These are phyloP conservation scores for Ditula angustiorana DNA, from an alignment of 2,888 invertebrate genomes.

Conservation along the genomic window DNA sequence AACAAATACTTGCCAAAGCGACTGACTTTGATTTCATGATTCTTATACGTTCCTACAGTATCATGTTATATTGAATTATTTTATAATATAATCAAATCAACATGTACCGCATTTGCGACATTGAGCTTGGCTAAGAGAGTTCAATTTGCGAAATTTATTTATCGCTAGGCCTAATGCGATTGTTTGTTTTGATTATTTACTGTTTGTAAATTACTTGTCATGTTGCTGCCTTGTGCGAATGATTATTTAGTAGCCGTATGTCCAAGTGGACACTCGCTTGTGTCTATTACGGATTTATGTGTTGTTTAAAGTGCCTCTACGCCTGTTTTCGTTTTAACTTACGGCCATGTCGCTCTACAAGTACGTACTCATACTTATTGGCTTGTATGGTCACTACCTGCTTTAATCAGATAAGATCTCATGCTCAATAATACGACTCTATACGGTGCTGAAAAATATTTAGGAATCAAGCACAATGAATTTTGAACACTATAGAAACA, in stretches of 20 bases:
- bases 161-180: slow-evolving; percentile 1
- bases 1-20: neutral
- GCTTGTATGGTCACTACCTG: too few species aligned
- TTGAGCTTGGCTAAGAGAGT: neutral
- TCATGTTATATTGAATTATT: neutral
- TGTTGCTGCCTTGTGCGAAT: neutral
- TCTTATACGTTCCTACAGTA: neutral
- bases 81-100: neutral
- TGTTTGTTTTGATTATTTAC: slow-evolving; percentile 4
- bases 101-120: neutral
- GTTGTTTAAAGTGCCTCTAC: neutral
- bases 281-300: neutral
- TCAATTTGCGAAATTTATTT: neutral
- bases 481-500: too few species aligned
- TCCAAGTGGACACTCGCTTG: neutral
- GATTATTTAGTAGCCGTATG: neutral
- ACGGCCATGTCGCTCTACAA: slow-evolving; percentile 51
- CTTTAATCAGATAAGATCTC: too few species aligned
- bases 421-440: too few species aligned
- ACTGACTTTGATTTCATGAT: neutral
- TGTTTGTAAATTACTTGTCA: slow-evolving; percentile 5
- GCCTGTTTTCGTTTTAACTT: neutral
- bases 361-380: neutral
- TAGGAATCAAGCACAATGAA: too few species aligned
- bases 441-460: too few species aligned